Base-by-base conservation (phyloP, 2,888 invertebrate species). In the Oscheius myriophilus region DNA sequence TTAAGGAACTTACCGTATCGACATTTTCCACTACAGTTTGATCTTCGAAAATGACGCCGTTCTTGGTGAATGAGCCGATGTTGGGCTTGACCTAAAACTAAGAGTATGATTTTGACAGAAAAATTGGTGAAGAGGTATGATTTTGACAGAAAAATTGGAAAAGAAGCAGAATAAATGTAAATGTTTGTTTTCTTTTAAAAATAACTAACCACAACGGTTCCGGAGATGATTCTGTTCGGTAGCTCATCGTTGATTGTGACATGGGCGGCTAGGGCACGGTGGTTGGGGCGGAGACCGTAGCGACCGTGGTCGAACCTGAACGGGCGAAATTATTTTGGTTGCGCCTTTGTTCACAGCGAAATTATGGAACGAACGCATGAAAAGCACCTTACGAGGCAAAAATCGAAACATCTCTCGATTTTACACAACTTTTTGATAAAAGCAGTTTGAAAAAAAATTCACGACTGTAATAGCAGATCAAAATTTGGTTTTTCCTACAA, bases 161-260 rank as follows among this genome's bases (percentile, higher is more conserved):
- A n/a, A n/a, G n/a, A n/a, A n/a, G n/a, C n/a, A n/a, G n/a, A n/a
- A 25, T 14, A 7, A 26, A 63, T 51, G n/a, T 33, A 33, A 33
- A 33, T 33, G 3, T 33, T 33, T 33, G 3, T 33, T 9, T 6
- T 33, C 9, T 6, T 49, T 49, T 21, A 49, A 49, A 21, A 49
- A 49, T 9, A 57, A 62, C 66, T n/a, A 9, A 72, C 76, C 23
- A 71, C 53, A 33, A 79, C 72, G 2, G 73, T 76, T 2, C 81
- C 81, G 25, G 83, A 86, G 75, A 88, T 83, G 49, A 89, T 87
- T 39, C 88, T 84, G 67, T 87, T 86, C 0, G 89, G 88, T 12
- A 89, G 83, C 52, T 89, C 88, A 75, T 89, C 89, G 69, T 88
- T 88, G 69, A 89, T 72, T 0, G 82, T 82, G 11, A 78, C 71